These are phyloP conservation scores for Lacerta bilineata DNA, from an alignment of 2,797 vertebrate genomes.

Conservation along the genomic window DNA sequence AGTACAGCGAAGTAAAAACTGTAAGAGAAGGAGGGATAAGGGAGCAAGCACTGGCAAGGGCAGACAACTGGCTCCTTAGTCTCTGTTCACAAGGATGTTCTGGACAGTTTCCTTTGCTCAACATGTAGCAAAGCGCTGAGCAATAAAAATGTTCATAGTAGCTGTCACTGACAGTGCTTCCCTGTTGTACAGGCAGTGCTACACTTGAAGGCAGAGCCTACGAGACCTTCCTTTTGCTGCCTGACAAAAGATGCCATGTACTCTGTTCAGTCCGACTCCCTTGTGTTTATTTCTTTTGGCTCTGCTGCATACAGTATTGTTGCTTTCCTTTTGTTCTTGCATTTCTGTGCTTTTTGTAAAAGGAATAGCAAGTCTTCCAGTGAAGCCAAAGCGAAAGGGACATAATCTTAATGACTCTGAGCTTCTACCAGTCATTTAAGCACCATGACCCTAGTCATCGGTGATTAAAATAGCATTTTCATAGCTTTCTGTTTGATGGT, in stretches of 20 bases:
- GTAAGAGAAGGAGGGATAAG: not conserved
- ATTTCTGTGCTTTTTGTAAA: conserved; percentile 20
- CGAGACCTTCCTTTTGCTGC: conserved; percentile 39
- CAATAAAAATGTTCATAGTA: not conserved
- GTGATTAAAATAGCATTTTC: not conserved
- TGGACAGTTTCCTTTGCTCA: not conserved
- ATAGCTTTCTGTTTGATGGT: not conserved
- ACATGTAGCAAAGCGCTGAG: not conserved
- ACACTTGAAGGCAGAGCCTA: conserved; percentile 15
- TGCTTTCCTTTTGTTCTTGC: conserved; percentile 33
- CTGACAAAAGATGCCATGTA: conserved; percentile 22
- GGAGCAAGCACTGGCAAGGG: not conserved
- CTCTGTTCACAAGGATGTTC: not conserved
- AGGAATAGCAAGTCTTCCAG: conserved; percentile 13
- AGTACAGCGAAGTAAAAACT: not conserved
- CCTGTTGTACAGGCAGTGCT: not conserved
- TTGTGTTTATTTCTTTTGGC: not conserved
- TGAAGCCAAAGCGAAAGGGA: conserved; percentile 6
- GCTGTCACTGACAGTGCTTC: conserved; percentile 2
- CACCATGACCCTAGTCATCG: not conserved
- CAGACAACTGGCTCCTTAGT: not conserved
- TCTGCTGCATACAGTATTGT: not conserved
- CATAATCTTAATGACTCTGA: conserved; percentile 19
- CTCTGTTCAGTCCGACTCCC: conserved; percentile 16
- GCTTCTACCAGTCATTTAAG: conserved; percentile 1